Base-by-base conservation (phyloP, 2,888 invertebrate species). In the Stenodema calcarata region DNA sequence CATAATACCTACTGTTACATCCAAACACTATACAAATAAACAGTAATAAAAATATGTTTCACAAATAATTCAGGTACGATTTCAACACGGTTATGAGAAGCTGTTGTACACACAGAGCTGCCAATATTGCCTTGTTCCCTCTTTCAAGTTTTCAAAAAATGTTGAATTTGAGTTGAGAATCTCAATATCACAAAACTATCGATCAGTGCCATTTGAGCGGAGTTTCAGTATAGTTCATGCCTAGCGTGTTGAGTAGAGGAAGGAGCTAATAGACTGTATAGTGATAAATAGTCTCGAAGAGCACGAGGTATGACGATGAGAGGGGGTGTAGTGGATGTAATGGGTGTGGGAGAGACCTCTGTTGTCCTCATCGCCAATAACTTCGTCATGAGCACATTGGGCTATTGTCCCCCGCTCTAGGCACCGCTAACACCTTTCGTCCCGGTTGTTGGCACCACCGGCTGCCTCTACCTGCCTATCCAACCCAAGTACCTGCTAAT, bases 331-430 rank as follows among this genome's bases (percentile, higher is more conserved):
- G 73, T 73, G 73, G 73, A 73, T 35, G 73, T 73, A 73, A 73
- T 73, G 73, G 73, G 41, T 73, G 73, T 73, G 73, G 73, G 73
- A 73, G 73, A 73, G 73, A 73, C 30, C 70, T 35, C 35, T 18
- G 50, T 16, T 70, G 73, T 73, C 73, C 30, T 73, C 35, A 73
- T 73, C 41, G 30, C 73, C 35, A 73, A 73, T 73, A 73, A 62
- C 62, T 62, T 62, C 62, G 62, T 62, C 62, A 23, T 62, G 62
- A 23, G 62, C 62, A 23, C 62, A 62, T 62, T 54, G 23, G 27
- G 62, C 62, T 23, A 62, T 62, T 62, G 62, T 62, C 62, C 62
- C 62, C 27, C 62, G 62, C 23, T 62, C 62, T 18, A 18, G 62
- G 50, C 62, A 62, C 62, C 62, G 62, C 62, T 62, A 62, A 62